phyloP scores from a whole-genome alignment of 2,113 vertebrate species.

The Cephalopterus ornatus region DNA sequence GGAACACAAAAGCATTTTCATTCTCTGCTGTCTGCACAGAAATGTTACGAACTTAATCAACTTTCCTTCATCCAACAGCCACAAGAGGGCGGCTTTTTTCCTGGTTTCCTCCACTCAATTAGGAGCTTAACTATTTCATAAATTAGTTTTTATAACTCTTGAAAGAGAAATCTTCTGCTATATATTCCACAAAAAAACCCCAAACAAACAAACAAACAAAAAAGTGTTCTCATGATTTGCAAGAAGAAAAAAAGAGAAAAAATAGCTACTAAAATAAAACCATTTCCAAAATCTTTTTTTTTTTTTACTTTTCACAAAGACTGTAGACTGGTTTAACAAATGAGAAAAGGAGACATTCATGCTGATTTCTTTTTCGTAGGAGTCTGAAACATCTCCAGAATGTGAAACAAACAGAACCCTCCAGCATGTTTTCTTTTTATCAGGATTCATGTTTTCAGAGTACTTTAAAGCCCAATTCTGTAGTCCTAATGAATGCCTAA shows the following conservation, averaged over 20 bases:
- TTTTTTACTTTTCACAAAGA: neutral
- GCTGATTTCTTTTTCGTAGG: neutral
- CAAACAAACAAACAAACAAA: neutral
- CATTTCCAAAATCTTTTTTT: neutral
- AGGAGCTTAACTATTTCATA: neutral
- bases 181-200: neutral
- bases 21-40: neutral
- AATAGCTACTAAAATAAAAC: neutral
- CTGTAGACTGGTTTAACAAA: neutral
- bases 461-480: neutral
- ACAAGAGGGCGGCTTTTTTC: constrained; percentile 77
- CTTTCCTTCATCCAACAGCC: neutral
- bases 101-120: constrained; percentile 39
- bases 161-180: neutral
- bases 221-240: neutral
- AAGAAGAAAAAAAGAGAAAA: neutral
- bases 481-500: neutral
- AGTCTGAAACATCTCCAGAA: neutral
- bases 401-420: neutral
- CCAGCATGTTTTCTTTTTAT: neutral
- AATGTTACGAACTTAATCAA: neutral
- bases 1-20: neutral
- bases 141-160: neutral
- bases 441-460: neutral
- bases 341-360: neutral